A percentile compares a stretch with the other conserved stretches of the same genome.
phyloP scores from a whole-genome alignment of 2,888 invertebrate species.

The Nemoura dubitans region DNA sequence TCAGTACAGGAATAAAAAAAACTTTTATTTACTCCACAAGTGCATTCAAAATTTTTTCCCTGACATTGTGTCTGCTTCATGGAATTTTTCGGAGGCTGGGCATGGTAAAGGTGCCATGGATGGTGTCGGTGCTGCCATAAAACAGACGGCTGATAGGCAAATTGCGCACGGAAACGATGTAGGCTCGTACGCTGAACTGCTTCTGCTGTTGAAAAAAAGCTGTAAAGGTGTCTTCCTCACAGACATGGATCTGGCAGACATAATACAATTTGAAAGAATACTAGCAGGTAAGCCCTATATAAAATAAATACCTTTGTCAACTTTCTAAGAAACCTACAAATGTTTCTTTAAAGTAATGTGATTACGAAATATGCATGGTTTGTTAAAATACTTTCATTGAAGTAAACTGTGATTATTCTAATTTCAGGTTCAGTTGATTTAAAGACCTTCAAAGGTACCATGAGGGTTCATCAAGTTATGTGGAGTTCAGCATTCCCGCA shows the following conservation, averaged over 20 bases:
- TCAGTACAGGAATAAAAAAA: slow-evolving; percentile 57
- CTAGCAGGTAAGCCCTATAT: too few relatives aligned
- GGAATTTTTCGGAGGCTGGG: slow-evolving; percentile 57
- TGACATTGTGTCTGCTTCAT: slow-evolving; percentile 50
- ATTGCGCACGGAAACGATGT: slow-evolving; percentile 10
- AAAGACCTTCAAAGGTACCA: slow-evolving; percentile 22
- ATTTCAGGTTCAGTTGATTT: slow-evolving; percentile 18
- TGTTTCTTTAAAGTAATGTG: too few relatives aligned
- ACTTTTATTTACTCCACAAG: slow-evolving; percentile 55
- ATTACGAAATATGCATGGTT: too few relatives aligned
- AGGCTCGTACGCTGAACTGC: too few relatives aligned
- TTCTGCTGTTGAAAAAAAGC: too few relatives aligned
- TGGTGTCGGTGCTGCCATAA: slow-evolving; percentile 55
- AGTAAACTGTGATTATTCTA: background rate
- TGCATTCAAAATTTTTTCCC: slow-evolving; percentile 48
- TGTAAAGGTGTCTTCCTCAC: too few relatives aligned
- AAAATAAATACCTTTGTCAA: too few relatives aligned
- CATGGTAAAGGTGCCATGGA: slow-evolving; percentile 57
- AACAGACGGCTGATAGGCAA: slow-evolving; percentile 53
- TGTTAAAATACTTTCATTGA: too few relatives aligned
- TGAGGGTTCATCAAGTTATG: background rate
- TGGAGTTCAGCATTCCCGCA: slow-evolving; percentile 19
- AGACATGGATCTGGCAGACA: too few relatives aligned
- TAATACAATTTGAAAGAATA: too few relatives aligned
- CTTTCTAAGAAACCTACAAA: too few relatives aligned